A percentile compares a stretch with the other conserved stretches of the same genome.
These are phyloP conservation scores for Psococerastis gibbosa DNA, from an alignment of 2,888 invertebrate genomes.

Conservation along the genomic window DNA sequence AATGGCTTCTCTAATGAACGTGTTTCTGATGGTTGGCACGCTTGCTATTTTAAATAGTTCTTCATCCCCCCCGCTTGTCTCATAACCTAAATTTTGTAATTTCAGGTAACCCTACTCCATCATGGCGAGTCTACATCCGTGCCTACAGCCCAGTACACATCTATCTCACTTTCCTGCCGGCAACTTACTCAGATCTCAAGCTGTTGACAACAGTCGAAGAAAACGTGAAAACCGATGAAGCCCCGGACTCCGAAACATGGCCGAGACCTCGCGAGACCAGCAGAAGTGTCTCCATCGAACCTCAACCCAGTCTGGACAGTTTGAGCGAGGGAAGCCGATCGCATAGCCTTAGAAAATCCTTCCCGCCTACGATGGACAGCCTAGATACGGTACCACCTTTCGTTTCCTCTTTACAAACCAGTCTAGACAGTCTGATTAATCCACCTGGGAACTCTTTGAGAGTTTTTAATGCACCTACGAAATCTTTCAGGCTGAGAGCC, in stretches of 20 bases:
- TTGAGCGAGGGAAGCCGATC: neutral
- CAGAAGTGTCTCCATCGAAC: neutral
- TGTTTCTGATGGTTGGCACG: no score
- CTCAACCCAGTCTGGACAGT: neutral
- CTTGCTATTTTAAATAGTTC: no score
- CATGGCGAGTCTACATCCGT: neutral
- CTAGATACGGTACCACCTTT: neutral
- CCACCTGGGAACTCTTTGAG: neutral
- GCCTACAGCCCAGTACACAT: slow-evolving; percentile 2
- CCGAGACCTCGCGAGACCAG: neutral
- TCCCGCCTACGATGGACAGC: no score
- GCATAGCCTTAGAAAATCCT: neutral
- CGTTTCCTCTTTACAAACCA: neutral
- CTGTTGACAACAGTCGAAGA: neutral
- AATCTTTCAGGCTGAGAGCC: neutral
- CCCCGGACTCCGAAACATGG: neutral
- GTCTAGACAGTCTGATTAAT: neutral
- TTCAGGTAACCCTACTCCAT: neutral
- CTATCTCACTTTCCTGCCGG: neutral
- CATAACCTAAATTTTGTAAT: no score
- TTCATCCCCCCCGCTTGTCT: neutral
- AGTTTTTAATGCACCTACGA: slow-evolving; percentile 2
- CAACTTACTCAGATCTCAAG: neutral
- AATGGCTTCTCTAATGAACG: no score
- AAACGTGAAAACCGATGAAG: neutral